Evolutionary conservation across 2,113 vertebrate species (phyloP), one percentile per base, ranked within the genome.

Genomic region (Pachyramphus minor): DNA sequence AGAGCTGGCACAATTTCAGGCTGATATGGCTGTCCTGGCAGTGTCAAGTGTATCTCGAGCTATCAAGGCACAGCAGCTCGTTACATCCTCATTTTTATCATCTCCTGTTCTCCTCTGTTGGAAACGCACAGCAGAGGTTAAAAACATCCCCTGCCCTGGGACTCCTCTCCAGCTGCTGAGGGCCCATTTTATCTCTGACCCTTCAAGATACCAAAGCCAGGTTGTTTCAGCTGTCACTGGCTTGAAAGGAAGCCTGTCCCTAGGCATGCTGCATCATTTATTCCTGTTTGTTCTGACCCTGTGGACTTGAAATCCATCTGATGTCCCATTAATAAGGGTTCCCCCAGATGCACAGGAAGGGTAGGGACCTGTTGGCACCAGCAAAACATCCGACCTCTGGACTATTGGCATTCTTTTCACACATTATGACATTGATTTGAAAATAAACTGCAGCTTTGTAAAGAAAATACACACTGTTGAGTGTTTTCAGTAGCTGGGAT

Each of bases 41-140:
- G 73, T 81, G 84, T 89, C 87, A 90, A 72, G 64, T 69, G 73
- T 89, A 72, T 90, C 89, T 84, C 53, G 81, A 89, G 81, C 89
- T 71, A 84, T 80, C 79, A 64, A 89, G 80, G 62, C 68, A 37
- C 52, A 7, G 66, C 37, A 42, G 18, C 58, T 90, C 1, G 1
- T 93, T 93, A 55, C 50, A 79, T 23, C 50, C 73, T 80, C 42
- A 47, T 86, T 79, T 84, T 76, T 83, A 53, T 69, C 64, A 75
- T 73, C 72, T 53, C 13, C 53, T 85, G 30, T 67, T 91, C 95
- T 58, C 33, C 91, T 87, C 82, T 73, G 2, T 31, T 86, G 87
- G 79, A 96, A 89, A 53, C 49, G 75, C 69, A 73, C 55, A 86
- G 86, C 66, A 77, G 90, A 95, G 89, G 95, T 96, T 93, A 93